Percentiles rank a stretch among this genome's conserved stretches.
These are phyloP conservation scores for Tragopan temminckii DNA, from an alignment of 2,797 vertebrate genomes.

Conservation along the genomic window DNA sequence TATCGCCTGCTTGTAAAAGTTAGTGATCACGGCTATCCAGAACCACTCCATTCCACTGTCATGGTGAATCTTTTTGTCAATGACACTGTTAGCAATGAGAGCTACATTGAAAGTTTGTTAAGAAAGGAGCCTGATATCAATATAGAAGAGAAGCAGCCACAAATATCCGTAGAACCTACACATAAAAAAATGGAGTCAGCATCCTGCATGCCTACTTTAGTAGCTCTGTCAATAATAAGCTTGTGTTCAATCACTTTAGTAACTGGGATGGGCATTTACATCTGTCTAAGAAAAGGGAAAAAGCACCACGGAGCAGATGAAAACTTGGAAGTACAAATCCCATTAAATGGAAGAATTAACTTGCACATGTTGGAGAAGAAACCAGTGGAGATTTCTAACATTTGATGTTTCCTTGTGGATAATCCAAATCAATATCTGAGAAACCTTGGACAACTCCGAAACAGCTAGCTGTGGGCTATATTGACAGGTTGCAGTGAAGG, in stretches of 20 bases:
- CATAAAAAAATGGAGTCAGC: slow-evolving; percentile 83
- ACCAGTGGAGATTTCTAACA: slow-evolving; percentile 92
- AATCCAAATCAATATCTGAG: slow-evolving; percentile 19
- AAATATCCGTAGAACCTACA: slow-evolving; percentile 86
- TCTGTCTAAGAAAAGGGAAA: slow-evolving; percentile 90
- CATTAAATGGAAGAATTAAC: slow-evolving; percentile 91
- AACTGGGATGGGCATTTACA: slow-evolving; percentile 89
- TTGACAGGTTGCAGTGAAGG: slow-evolving; percentile 70
- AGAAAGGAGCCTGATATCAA: slow-evolving; percentile 91
- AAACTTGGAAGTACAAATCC: slow-evolving; percentile 90
- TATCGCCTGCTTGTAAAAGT: slow-evolving; percentile 97
- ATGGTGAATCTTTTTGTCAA: slow-evolving; percentile 99
- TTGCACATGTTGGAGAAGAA: slow-evolving; percentile 89
- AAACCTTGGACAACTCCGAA: slow-evolving; percentile 28
- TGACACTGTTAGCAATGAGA: slow-evolving; percentile 97
- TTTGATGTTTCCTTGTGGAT: slow-evolving; percentile 81
- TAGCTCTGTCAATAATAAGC: slow-evolving; percentile 90
- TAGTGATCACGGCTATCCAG: slow-evolving; percentile 95
- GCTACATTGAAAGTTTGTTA: slow-evolving; percentile 94
- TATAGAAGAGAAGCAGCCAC: slow-evolving; percentile 90
- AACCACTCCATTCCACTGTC: slow-evolving; percentile 93
- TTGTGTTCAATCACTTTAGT: slow-evolving; percentile 90
- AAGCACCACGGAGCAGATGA: slow-evolving; percentile 86
- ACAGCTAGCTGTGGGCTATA: slow-evolving; percentile 28
- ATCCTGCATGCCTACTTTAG: slow-evolving; percentile 90